Base-by-base conservation (phyloP, 2,113 vertebrate genomes). In the Chloropsis hardwickii region DNA sequence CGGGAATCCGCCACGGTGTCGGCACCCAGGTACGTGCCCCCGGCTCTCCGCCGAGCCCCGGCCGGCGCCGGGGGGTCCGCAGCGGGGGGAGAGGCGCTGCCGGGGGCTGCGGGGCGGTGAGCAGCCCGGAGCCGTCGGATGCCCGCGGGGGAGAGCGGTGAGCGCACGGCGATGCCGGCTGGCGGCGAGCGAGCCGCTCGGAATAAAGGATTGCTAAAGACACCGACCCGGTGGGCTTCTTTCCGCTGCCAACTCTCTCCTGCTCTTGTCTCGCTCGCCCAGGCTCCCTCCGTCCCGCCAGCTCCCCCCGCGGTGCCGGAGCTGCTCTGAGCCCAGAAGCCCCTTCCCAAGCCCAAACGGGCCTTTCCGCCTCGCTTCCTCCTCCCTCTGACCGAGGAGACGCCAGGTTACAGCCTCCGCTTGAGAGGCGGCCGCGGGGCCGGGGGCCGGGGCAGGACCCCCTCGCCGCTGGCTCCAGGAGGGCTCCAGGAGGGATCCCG, bases 21-120 rank as follows among this genome's bases (percentile, higher is more conserved):
- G 10, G 87, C 80, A 58, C 45, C 51, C 94, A 97, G 95, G 96
- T 96, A 95, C 11, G 94, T 92, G 2, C 40, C 64, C 76, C 35
- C 8, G 9, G 54, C 54, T 67, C 76, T 64, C 35, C 1, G 6
- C 24, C 9, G 24, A 70, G 71, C 58, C 51, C 69, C 67, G 66
- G 8, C 58, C 39, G 61, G 90, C 23, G 19, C 73, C 19, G 37
- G n/a, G 64, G 87, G 80, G 31, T 42, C 66, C 13, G 25, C 42
- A 23, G 65, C 35, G n/a, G 58, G 91, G 92, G 45, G 56, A 25
- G 60, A 57, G 94, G 76, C 19, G 39, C 80, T 53, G 58, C 12
- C 5, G 50, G 85, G 85, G 72, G 81, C 56, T 61, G 77, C 14
- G 69, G 89, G 86, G 73, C 28, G 29, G 12, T 9, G 83, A 71